Evolutionary conservation across 2,113 vertebrate genomes (phyloP).

Genomic region (Pandion haliaetus): DNA sequence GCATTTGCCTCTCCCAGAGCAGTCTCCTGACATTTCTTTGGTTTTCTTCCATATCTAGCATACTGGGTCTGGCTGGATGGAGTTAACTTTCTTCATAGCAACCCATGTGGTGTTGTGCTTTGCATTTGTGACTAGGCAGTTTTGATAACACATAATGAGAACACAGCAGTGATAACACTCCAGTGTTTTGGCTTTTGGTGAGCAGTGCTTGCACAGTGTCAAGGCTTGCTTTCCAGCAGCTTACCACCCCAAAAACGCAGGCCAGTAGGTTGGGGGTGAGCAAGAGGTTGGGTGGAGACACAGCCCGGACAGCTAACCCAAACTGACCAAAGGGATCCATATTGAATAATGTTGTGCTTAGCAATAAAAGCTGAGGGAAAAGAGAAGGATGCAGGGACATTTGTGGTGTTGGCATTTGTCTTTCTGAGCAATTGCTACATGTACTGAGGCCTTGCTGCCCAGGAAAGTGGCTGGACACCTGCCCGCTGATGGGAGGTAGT

Average conservation of each 20-base stretch:
- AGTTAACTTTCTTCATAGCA: neutral
- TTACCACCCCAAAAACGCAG: neutral
- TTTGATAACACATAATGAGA: neutral
- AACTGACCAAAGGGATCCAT: neutral
- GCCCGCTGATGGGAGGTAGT: neutral
- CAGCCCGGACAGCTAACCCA: neutral
- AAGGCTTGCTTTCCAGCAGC: neutral
- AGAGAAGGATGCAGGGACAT: neutral
- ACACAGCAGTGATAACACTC: neutral
- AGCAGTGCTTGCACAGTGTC: neutral
- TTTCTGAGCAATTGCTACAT: neutral
- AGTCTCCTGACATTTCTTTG: neutral
- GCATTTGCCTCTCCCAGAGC: neutral
- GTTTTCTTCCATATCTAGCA: neutral
- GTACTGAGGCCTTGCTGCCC: neutral
- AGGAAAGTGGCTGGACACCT: neutral
- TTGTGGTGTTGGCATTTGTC: neutral
- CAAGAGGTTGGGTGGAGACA: neutral
- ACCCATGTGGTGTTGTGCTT: neutral
- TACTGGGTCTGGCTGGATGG: neutral
- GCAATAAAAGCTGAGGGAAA: neutral
- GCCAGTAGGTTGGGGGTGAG: neutral
- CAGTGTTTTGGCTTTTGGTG: neutral
- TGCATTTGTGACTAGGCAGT: neutral
- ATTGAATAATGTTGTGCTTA: neutral